These are phyloP conservation scores for Balaenoptera acutorostrata DNA, from an alignment of 2,113 vertebrate genomes.

Conservation along the genomic window DNA sequence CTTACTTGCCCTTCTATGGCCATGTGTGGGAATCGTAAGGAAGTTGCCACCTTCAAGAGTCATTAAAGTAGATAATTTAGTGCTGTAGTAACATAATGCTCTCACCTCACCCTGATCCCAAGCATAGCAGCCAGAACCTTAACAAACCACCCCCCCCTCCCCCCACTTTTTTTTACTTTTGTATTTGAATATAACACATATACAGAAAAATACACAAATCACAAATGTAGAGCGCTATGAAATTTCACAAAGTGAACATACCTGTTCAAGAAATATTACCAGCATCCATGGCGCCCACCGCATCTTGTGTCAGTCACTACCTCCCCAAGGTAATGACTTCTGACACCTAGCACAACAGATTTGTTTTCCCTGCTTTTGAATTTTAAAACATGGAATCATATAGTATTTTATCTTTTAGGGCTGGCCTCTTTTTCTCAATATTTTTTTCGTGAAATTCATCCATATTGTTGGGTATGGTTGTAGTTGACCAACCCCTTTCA, in stretches of 20 bases:
- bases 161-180: neutral
- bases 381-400: neutral
- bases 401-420: neutral
- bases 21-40: neutral
- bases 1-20: neutral
- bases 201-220: neutral
- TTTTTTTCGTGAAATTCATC: neutral
- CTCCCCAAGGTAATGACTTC: neutral
- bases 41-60: neutral
- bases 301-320: neutral
- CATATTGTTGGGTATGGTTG: neutral
- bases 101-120: neutral
- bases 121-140: neutral
- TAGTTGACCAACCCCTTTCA: neutral
- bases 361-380: neutral
- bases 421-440: neutral
- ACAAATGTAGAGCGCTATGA: neutral
- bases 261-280: neutral
- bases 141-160: neutral
- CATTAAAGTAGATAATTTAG: neutral
- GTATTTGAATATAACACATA: neutral
- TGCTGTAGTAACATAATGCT: neutral
- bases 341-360: neutral
- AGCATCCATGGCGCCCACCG: rapidly evolving
- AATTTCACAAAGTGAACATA: neutral